Percentiles rank a stretch among this genome's conserved stretches.
Conservation (phyloP, 2,888 invertebrate species). For the Sarcophaga subvicina region DNA sequence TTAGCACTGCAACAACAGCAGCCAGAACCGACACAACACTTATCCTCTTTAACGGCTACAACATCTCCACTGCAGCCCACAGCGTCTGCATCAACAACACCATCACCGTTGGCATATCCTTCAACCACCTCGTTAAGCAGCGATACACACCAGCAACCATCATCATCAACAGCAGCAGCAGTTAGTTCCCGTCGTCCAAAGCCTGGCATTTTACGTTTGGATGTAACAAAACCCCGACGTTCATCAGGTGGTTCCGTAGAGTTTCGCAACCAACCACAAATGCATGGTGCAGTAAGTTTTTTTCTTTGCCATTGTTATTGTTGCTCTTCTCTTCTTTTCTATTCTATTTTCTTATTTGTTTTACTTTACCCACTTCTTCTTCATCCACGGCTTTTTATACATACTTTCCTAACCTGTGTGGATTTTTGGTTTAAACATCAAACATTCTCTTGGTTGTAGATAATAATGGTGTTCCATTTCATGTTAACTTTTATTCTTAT, state of each 20-base stretch:
- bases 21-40: slow-evolving; percentile 1
- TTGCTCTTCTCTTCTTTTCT: neutral
- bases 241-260: slow-evolving; percentile 83
- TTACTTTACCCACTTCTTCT: neutral
- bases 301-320: neutral
- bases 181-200: slow-evolving; percentile 75
- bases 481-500: slow-evolving; percentile 8
- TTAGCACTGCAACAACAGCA: neutral
- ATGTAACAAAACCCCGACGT: slow-evolving; percentile 82
- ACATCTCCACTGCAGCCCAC: slow-evolving; percentile 13
- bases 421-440: slow-evolving; percentile 23
- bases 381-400: neutral
- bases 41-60: slow-evolving; percentile 55
- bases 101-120: slow-evolving; percentile 56
- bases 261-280: slow-evolving; percentile 79
- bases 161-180: neutral
- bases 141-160: slow-evolving; percentile 38
- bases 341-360: neutral
- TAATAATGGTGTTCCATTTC: slow-evolving; percentile 12
- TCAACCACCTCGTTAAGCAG: slow-evolving; percentile 43
- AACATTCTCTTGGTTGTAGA: slow-evolving; percentile 20
- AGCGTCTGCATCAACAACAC: slow-evolving; percentile 57
- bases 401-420: slow-evolving; percentile 14
- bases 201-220: slow-evolving; percentile 82
- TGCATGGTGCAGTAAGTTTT: slow-evolving; percentile 75